These are phyloP conservation scores for Rhinichthys osculus DNA, from an alignment of 2,797 vertebrate species.

Conservation along the genomic window DNA sequence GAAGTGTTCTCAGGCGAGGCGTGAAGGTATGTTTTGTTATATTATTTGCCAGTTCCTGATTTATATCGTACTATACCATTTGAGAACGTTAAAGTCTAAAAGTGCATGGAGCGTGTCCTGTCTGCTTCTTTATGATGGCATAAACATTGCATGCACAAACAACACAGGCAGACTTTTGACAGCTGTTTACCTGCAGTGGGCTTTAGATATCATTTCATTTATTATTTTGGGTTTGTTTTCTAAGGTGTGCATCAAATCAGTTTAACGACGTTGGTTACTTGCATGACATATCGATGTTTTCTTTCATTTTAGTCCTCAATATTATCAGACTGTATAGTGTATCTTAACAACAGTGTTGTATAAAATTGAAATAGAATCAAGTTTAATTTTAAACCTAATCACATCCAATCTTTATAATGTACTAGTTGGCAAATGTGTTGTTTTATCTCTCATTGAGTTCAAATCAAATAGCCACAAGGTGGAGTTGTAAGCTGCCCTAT, in stretches of 20 bases:
- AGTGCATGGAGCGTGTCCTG: neutral
- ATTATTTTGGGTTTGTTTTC: neutral
- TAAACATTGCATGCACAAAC: neutral
- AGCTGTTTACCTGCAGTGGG: neutral
- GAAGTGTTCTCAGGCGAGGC: neutral
- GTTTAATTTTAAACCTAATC: neutral
- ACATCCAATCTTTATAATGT: neutral
- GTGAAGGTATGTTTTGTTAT: constrained; percentile 36
- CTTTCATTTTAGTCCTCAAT: neutral
- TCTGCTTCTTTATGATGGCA: neutral
- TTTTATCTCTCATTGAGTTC: neutral
- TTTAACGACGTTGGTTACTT: neutral
- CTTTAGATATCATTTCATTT: neutral
- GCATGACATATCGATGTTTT: neutral
- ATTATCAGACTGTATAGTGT: neutral
- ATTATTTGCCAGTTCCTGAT: neutral
- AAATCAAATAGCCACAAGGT: constrained; percentile 68
- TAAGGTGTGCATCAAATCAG: neutral
- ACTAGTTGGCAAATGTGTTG: neutral
- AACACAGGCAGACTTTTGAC: neutral
- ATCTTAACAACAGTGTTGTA: neutral
- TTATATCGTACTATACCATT: neutral
- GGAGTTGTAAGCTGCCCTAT: constrained; percentile 59
- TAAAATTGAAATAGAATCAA: neutral
- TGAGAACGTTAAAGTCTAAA: neutral